Conservation (phyloP, 2,888 invertebrate genomes). For the Pocota personata region DNA sequence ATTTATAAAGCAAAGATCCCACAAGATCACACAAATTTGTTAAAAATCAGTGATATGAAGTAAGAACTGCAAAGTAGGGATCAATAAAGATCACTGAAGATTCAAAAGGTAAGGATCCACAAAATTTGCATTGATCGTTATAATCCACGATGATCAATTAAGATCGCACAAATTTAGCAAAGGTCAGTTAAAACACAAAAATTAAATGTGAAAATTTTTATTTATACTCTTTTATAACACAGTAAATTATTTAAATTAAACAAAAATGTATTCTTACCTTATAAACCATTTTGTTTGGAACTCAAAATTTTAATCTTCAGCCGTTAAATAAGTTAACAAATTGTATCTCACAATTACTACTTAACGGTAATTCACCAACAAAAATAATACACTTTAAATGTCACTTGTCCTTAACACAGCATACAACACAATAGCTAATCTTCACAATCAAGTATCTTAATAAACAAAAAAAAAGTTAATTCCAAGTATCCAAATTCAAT, state of each 20-base stretch:
- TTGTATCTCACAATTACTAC: background rate
- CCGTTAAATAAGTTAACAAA: background rate
- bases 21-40: no score
- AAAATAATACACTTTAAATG: slow-evolving; percentile 29
- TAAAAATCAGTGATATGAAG: no score
- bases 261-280: slow-evolving; percentile 31
- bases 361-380: background rate
- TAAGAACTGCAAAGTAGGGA: no score
- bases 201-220: no score
- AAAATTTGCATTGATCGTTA: no score
- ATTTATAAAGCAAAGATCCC: no score
- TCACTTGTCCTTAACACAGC: slow-evolving; percentile 31
- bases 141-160: no score
- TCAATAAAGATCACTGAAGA: no score
- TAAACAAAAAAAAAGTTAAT: background rate
- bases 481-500: background rate
- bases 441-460: slow-evolving; percentile 28
- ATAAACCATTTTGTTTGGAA: slow-evolving; percentile 8
- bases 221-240: no score
- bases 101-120: no score
- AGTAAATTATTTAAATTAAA: background rate
- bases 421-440: slow-evolving; percentile 7
- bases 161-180: background rate
- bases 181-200: background rate
- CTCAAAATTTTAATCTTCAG: background rate